These are phyloP conservation scores for Galleria mellonella DNA, from an alignment of 1,140 invertebrate genomes.

Conservation along the genomic window DNA sequence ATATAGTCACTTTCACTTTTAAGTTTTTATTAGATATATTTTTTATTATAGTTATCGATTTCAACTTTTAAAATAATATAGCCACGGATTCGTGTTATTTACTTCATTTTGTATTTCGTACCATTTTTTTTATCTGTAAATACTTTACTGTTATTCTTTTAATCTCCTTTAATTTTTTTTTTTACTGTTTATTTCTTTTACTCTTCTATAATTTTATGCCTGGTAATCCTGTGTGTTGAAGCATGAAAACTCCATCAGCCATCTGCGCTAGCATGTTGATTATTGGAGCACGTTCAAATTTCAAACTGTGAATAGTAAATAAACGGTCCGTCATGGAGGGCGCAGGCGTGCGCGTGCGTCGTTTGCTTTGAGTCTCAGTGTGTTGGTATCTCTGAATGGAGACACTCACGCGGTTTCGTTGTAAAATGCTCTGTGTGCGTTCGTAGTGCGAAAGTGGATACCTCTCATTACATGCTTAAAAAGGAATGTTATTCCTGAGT, in stretches of 20 bases:
- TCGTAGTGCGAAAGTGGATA: constrained; percentile 21
- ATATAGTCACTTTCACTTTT: constrained; percentile 45
- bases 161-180: constrained; percentile 1
- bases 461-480: constrained; percentile 13
- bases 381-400: constrained; percentile 49
- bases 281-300: constrained; percentile 59
- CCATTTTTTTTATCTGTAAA: too few species aligned
- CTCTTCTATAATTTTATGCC: too few species aligned
- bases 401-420: constrained; percentile 37
- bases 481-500: constrained; percentile 7
- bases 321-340: constrained; percentile 48
- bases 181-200: constrained; percentile 1
- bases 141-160: too few species aligned
- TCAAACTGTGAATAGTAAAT: constrained; percentile 66
- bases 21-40: constrained; percentile 6
- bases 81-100: too few species aligned
- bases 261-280: constrained; percentile 43
- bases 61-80: too few species aligned
- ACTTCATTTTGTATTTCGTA: too few species aligned
- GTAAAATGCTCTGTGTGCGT: constrained; percentile 13
- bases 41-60: not conserved
- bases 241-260: constrained; percentile 17
- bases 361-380: constrained; percentile 43
- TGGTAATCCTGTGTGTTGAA: constrained; percentile 10
- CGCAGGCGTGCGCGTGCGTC: constrained; percentile 48